Base-by-base conservation (phyloP, 2,888 invertebrate species). In the Caenorhabditis angaria region DNA sequence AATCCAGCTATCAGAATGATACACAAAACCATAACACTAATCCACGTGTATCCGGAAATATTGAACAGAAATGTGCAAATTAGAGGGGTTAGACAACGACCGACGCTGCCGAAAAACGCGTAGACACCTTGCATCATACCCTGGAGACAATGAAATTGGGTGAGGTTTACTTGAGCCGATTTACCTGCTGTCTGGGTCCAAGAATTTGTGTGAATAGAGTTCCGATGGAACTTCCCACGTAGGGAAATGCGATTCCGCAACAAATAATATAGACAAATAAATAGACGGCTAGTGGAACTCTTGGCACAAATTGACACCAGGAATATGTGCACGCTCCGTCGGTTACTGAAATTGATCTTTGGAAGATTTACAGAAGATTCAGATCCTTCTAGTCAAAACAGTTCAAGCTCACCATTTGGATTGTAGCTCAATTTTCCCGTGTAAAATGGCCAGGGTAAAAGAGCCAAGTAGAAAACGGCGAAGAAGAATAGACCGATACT, bases 111-210 rank as follows among this genome's bases (percentile, higher is more conserved):
- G 14, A 72, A 59, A 10, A 76, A 61, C 0, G 72, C 72, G 59
- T 68, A 76, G 2, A 76, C 28, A 55, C 76, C 76, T 51, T 76
- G 76, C 76, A 76, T 76, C 5, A 64, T 72, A 47, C 72, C 76
- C 61, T 50, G n/a, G n/a, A n/a, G n/a, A n/a, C n/a, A n/a, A n/a
- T n/a, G n/a, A n/a, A n/a, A n/a, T n/a, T n/a, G n/a, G n/a, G n/a
- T n/a, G n/a, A n/a, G n/a, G n/a, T n/a, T n/a, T n/a, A n/a, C n/a
- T n/a, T n/a, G n/a, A n/a, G n/a, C n/a, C n/a, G n/a, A n/a, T n/a
- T 32, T 32, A 32, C 32, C 68, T 74, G 74, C 50, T 74, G 68
- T 35, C 69, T 56, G 8, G 74, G 74, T 53, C 74, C 74, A 20
- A 74, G 35, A n/a, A 74, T 47, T 56, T 74, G 53, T 14, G 74